Conservation (phyloP, 2,888 invertebrate genomes). For the Nineta flava region DNA sequence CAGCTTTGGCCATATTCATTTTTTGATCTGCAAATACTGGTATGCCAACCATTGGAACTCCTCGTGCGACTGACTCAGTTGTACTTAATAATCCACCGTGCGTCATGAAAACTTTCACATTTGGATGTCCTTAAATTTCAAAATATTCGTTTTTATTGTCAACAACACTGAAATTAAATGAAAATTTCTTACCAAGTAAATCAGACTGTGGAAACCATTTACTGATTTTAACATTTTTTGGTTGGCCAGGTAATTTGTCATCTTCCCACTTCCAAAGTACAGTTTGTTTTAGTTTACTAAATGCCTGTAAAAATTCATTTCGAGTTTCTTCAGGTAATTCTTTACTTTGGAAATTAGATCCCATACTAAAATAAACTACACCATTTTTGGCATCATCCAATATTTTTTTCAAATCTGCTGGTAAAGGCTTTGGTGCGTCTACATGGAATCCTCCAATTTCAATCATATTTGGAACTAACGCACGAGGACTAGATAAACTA, state of each 20-base stretch:
- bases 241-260: conserved; percentile 1
- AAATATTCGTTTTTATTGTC: conserved; percentile 9
- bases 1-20: conserved; percentile 26
- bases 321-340: conserved; percentile 16
- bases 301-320: conserved; percentile 8
- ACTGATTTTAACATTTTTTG: conserved; percentile 4
- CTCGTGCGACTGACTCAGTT: conserved; percentile 31
- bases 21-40: conserved; percentile 31
- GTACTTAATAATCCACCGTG: conserved; percentile 37
- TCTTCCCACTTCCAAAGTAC: conserved; percentile 6
- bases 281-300: neutral
- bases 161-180: conserved; percentile 14
- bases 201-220: conserved; percentile 6
- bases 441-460: conserved; percentile 21
- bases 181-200: conserved; percentile 11
- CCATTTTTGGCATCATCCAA: conserved; percentile 20
- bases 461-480: conserved; percentile 32
- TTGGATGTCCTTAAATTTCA: conserved; percentile 27
- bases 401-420: conserved; percentile 17
- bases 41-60: conserved; percentile 30
- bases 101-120: conserved; percentile 35
- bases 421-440: conserved; percentile 8
- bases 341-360: conserved; percentile 20
- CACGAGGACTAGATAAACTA: conserved; percentile 29
- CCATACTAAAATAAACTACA: conserved; percentile 23